Base-by-base conservation (phyloP, 2,888 invertebrate species). In the Acleris literana region DNA sequence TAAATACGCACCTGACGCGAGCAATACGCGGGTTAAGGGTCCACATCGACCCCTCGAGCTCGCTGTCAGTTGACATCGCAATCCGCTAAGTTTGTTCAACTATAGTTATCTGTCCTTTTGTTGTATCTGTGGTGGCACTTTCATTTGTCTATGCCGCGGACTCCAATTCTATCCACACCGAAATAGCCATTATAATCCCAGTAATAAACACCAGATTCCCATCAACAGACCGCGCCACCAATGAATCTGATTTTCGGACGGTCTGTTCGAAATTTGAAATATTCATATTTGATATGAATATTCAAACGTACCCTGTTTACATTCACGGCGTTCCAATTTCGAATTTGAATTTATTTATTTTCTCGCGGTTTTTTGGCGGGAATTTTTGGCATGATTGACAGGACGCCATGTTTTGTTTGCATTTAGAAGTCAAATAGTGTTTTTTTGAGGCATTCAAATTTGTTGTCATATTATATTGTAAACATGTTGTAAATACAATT, bases 291-390 rank as follows among this genome's bases (percentile, higher is more conserved):
- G 76, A 80, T 82, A 90, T 92, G 92, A 92, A 92, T 92, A 92
- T 92, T 92, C 92, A 92, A 90, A 89, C 87, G 80, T 80, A 79
- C 84, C 84, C 81, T 90, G 92, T 92, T 92, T 91, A 90, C 91
- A 91, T 91, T 90, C 90, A 87, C 88, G 84, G 88, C 86, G 87
- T 86, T 88, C 87, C 90, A 90, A 91, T 90, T 91, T 86, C 88
- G 85, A 90, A 91, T 89, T 92, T 88, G 91, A 90, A 92, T 92
- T 91, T 90, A 90, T 90, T 90, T 90, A 90, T 92, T 90, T 86
- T 83, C 77, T 65, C 55, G 60, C 65, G 65, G 51, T 92, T 90
- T 86, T 83, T 78, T 65, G 55, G 56, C 65, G 65, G 51, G 64
- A 51, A 44, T 65, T 71, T 72, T 69, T 56, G 33, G 61, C 53